Conservation (phyloP, 2,888 invertebrate genomes). For the Lepas anatifera region DNA sequence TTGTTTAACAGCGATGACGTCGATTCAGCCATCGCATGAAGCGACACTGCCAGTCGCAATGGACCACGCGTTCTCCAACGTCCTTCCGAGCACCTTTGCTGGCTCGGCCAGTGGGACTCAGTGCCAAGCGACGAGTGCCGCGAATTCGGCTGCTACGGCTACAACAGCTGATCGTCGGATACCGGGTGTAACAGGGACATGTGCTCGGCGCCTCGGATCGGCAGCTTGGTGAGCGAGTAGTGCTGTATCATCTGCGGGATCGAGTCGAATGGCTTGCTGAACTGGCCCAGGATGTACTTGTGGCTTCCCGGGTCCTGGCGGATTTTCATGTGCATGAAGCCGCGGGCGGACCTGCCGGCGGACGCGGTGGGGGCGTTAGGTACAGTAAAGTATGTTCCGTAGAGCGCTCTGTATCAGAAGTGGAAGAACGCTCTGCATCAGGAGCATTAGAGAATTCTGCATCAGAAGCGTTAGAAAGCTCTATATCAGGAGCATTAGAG, state of each 20-base stretch:
- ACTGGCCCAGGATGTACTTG: slow-evolving; percentile 79
- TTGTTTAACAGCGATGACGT: too few species aligned
- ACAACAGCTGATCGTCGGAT: slow-evolving; percentile 18
- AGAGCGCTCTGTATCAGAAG: too few species aligned
- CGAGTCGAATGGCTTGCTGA: slow-evolving; percentile 79
- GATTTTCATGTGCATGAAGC: slow-evolving; percentile 96
- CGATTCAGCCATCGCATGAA: too few species aligned
- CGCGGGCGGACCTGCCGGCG: slow-evolving; percentile 79
- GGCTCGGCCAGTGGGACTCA: neutral
- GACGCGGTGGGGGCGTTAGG: too few species aligned
- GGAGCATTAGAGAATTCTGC: too few species aligned
- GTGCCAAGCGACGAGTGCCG: neutral
- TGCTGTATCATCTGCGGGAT: slow-evolving; percentile 93
- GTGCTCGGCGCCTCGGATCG: slow-evolving; percentile 89
- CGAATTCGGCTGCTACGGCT: neutral
- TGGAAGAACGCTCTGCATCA: too few species aligned
- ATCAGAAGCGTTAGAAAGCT: too few species aligned
- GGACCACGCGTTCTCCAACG: neutral
- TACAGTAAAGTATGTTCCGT: too few species aligned
- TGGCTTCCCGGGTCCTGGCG: slow-evolving; percentile 59
- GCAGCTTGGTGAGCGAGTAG: slow-evolving; percentile 82
- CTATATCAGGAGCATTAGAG: too few species aligned
- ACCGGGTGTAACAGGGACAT: slow-evolving; percentile 89
- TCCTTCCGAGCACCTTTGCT: neutral
- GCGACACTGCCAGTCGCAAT: neutral